Percentiles rank a stretch among this genome's conserved stretches.
phyloP scores from a whole-genome alignment of 2,888 invertebrate genomes.

The Baccha elongata region DNA sequence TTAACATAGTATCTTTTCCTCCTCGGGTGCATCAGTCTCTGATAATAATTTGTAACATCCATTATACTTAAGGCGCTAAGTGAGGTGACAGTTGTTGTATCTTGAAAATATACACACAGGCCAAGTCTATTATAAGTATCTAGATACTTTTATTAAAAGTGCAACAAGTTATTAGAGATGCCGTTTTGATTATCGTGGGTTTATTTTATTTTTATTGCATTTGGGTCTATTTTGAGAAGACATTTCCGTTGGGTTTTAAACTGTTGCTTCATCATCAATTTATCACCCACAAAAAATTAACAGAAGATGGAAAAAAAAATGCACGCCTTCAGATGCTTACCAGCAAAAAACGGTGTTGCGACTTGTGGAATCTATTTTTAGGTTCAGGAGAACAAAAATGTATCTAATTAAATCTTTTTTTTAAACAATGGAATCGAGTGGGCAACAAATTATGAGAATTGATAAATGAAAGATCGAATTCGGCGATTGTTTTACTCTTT shows the following conservation, averaged over 20 bases:
- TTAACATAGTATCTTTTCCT: slow-evolving; percentile 15
- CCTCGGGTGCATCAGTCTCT: slow-evolving; percentile 31
- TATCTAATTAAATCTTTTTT: slow-evolving; percentile 10
- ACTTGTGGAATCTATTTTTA: slow-evolving; percentile 14
- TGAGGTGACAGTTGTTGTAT: slow-evolving; percentile 44
- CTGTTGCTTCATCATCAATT: not conserved
- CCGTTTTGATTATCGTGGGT: slow-evolving; percentile 16
- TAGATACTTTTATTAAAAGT: slow-evolving; percentile 9
- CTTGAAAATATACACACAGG: slow-evolving; percentile 16
- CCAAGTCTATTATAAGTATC: slow-evolving; percentile 12
- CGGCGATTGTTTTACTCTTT: slow-evolving; percentile 29
- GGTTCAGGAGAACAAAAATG: not conserved
- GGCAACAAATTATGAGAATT: slow-evolving; percentile 13
- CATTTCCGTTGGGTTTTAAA: slow-evolving; percentile 12
- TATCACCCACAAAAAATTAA: slow-evolving; percentile 6
- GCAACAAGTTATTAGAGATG: slow-evolving; percentile 12
- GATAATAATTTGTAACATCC: slow-evolving; percentile 38
- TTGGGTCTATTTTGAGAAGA: slow-evolving; percentile 20
- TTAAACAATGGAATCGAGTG: not conserved
- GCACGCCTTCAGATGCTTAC: slow-evolving; percentile 30
- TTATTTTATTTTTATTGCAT: slow-evolving; percentile 17
- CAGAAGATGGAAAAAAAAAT: not conserved
- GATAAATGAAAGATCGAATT: slow-evolving; percentile 27
- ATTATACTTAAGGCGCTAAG: slow-evolving; percentile 40
- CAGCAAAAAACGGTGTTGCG: slow-evolving; percentile 11